Evolutionary conservation across 2,113 vertebrate species (phyloP).

Genomic region (Coptodon bakossiorum): DNA sequence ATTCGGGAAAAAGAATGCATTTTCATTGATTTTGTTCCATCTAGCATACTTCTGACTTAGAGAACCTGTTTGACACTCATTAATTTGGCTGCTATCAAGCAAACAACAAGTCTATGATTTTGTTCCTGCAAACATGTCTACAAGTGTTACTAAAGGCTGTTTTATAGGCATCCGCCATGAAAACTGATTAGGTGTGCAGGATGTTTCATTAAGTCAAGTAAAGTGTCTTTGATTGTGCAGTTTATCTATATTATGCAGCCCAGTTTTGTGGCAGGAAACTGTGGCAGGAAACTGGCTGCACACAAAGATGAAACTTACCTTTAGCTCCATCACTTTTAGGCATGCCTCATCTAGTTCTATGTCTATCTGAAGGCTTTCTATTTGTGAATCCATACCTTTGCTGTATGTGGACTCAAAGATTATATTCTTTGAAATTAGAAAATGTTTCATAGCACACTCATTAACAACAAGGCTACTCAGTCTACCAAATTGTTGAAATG

Average conservation of each 20-base stretch:
- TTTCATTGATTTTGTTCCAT: rapidly evolving
- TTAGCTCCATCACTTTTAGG: background rate
- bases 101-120: background rate
- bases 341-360: background rate
- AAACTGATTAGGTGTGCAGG: background rate
- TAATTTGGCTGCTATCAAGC: background rate
- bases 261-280: background rate
- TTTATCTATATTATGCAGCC: background rate
- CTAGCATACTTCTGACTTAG: background rate
- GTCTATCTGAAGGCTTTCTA: background rate
- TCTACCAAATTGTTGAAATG: background rate
- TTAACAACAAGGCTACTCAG: background rate
- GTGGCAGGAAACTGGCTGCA: background rate
- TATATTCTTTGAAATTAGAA: background rate
- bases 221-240: background rate
- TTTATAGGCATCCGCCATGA: background rate
- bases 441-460: background rate
- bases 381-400: background rate
- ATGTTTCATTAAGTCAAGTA: background rate
- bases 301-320: background rate
- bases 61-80: background rate
- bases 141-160: background rate
- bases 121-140: background rate
- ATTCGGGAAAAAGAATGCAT: background rate
- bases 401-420: background rate